phyloP scores from a whole-genome alignment of 2,113 vertebrate species.

The Lophochroa leadbeateri region DNA sequence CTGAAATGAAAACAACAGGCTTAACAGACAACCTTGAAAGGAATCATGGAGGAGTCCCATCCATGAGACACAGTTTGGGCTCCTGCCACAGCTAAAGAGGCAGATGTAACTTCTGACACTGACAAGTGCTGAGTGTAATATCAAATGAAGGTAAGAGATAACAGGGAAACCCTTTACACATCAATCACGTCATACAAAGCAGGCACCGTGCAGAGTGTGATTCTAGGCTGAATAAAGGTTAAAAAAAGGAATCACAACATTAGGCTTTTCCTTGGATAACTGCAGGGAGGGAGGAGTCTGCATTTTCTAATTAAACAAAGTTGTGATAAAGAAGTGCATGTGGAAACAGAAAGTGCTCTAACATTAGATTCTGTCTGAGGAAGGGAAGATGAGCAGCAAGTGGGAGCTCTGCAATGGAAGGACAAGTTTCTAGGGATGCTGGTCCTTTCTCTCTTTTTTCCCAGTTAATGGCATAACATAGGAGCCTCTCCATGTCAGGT shows the following conservation, averaged over 20 bases:
- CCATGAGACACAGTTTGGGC: neutral
- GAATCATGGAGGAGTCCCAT: neutral
- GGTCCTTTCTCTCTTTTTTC: neutral
- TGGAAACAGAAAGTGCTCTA: neutral
- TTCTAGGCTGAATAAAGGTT: neutral
- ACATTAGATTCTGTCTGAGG: neutral
- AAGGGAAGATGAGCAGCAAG: neutral
- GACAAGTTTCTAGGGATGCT: neutral
- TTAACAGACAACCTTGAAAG: neutral
- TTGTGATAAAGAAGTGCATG: neutral
- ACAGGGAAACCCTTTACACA: neutral
- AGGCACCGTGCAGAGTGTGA: neutral
- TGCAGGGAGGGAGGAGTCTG: neutral
- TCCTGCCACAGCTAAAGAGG: neutral
- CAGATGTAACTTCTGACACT: conserved; percentile 11
- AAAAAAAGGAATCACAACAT: neutral
- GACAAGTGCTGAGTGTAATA: neutral
- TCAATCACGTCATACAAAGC: conserved; percentile 3
- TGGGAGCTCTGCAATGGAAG: neutral
- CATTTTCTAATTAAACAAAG: neutral
- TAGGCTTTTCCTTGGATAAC: neutral
- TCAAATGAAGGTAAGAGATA: neutral
- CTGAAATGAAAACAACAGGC: neutral
- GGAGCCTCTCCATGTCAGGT: neutral
- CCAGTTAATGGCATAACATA: neutral